phyloP scores from a whole-genome alignment of 2,797 vertebrate genomes.

The Carcharodon carcharias region DNA sequence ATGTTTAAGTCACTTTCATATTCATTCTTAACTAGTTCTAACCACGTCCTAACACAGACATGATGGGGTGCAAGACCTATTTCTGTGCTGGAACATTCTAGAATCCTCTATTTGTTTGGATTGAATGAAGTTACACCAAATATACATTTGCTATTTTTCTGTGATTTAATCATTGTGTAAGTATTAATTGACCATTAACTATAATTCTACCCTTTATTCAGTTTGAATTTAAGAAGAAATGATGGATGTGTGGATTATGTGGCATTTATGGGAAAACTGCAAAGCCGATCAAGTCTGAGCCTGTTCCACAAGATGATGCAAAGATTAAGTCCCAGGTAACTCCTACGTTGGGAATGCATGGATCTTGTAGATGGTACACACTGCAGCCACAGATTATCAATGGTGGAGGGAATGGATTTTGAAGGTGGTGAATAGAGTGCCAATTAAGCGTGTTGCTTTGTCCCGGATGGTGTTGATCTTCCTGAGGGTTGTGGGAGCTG shows the following conservation, averaged over 20 bases:
- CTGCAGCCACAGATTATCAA: not conserved
- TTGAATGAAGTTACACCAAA: not conserved
- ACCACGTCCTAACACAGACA: not conserved
- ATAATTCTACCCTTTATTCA: not conserved
- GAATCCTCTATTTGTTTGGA: not conserved
- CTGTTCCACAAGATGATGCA: conserved; percentile 40
- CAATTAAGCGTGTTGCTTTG: not conserved
- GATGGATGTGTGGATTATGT: conserved; percentile 41
- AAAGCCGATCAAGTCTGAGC: conserved; percentile 42
- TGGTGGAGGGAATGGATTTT: not conserved
- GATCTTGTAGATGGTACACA: not conserved
- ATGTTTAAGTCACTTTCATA: not conserved
- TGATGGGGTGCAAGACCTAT: not conserved
- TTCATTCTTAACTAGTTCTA: not conserved
- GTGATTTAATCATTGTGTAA: not conserved
- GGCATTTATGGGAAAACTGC: conserved; percentile 40
- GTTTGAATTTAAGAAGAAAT: conserved; percentile 43
- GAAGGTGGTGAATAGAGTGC: not conserved
- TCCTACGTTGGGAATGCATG: not conserved
- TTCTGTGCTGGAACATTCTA: not conserved
- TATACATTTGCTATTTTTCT: not conserved
- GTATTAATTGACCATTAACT: not conserved
- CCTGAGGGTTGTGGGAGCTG: not conserved
- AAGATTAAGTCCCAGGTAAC: conserved; percentile 39
- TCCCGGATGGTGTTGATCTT: not conserved